Conservation (phyloP, 2,888 invertebrate species). For the Penaeus monodon region DNA sequence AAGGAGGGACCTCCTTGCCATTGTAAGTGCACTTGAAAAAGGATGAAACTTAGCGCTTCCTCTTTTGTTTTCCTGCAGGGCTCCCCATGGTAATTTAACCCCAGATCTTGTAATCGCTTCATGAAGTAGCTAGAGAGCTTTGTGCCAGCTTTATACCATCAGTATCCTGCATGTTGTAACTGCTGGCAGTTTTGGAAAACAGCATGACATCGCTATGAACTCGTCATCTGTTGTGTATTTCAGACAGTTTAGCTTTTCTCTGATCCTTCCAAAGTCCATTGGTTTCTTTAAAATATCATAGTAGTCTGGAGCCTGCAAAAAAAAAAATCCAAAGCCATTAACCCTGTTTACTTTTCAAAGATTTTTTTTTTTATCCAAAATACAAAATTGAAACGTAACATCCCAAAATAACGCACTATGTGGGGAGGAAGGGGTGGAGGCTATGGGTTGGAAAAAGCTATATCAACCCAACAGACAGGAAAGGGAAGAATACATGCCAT, state of each 20-base stretch:
- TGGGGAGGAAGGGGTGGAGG: no score
- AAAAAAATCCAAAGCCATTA: no score
- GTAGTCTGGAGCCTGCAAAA: conserved; percentile 89
- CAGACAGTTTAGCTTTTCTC: conserved; percentile 83
- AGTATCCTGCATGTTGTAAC: conserved; percentile 85
- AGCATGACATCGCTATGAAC: conserved; percentile 82
- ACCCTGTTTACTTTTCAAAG: no score
- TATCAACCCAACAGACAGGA: no score
- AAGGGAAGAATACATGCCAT: no score
- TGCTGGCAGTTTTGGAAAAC: conserved; percentile 91
- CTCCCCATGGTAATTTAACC: conserved; percentile 64
- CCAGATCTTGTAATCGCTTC: conserved; percentile 78
- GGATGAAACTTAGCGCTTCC: neutral
- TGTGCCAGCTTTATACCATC: conserved; percentile 85
- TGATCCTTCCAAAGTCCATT: conserved; percentile 94
- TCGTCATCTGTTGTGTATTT: conserved; percentile 82
- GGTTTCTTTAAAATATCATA: conserved; percentile 87
- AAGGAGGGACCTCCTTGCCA: conserved; percentile 13
- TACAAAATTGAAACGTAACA: no score
- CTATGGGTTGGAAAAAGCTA: no score
- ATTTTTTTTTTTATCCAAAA: no score
- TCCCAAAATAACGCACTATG: no score
- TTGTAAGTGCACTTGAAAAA: neutral
- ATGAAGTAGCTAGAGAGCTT: conserved; percentile 80
- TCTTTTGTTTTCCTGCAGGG: conserved; percentile 2